Base-by-base conservation (phyloP, 2,888 invertebrate genomes). In the Ariolimax columbianus region DNA sequence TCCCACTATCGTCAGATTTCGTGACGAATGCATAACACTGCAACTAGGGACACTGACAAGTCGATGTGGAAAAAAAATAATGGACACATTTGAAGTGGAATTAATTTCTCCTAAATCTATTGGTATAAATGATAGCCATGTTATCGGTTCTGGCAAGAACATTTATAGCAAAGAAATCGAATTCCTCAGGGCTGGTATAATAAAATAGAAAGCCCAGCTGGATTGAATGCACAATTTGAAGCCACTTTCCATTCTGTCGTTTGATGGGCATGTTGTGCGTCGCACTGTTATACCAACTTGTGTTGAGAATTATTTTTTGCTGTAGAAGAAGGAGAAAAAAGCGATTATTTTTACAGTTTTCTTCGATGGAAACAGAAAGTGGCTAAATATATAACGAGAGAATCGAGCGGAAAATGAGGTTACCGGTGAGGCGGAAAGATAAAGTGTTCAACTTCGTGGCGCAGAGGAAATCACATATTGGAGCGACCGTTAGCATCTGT, bases 381-480 rank as follows among this genome's bases (percentile, higher is more conserved):
- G 40, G 36, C 26, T 40, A 59, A 59, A 78, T 78, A 78, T 63
- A n/a, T 63, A 40, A 63, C 38, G 17, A 26, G 38, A 7, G 68
- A 79, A 7, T 66, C 68, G 30, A 19, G 43, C 43, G 68, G 30
- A 33, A 66, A 79, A 79, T 79, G 68, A 26, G 43, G 43, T 63
- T 43, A 66, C 33, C 38, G n/a, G 43, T 79, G 43, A 30, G 47
- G 43, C 33, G 79, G 43, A 79, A 66, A 79, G 79, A 79, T 79
- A 79, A 77, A 55, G 33, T 63, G 63, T 59, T 30, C 77, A 63
- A 6, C 33, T 51, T 75, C 11, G 17, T 4, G 11, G 66, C 14
- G 73, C 73, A 47, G 11, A 14, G 30, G 47, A 47, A 26, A 72
- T 40, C 70, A 33, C 40, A 43, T 73, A 73, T 73, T 73, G 72